These are phyloP conservation scores for Blomia tropicalis DNA, from an alignment of 2,888 invertebrate species.

Conservation along the genomic window DNA sequence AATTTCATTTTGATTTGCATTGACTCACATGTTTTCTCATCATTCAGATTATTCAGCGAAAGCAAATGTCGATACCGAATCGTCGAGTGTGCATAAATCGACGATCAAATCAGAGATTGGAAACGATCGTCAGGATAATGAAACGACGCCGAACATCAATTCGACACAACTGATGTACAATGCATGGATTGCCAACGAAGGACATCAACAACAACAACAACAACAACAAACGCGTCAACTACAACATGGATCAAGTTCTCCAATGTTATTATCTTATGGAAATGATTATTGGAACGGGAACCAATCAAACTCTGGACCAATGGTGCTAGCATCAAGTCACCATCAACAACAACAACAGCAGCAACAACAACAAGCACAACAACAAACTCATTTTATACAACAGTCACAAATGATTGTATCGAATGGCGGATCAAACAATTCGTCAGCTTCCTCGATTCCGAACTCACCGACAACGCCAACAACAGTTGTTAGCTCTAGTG, in stretches of 20 bases:
- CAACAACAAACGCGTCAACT: not conserved
- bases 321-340: not conserved
- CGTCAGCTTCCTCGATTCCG: not conserved
- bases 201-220: not conserved
- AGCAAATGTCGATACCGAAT: too few relatives aligned
- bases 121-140: not conserved
- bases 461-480: conserved; percentile 1
- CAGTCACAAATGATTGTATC: not conserved
- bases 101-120: not conserved
- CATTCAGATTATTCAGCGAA: too few relatives aligned
- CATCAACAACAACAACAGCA: not conserved
- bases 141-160: too few relatives aligned
- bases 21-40: too few relatives aligned
- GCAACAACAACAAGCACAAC: not conserved
- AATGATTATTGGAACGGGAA: not conserved
- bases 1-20: too few relatives aligned
- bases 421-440: not conserved
- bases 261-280: not conserved
- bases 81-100: too few relatives aligned
- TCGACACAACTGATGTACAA: not conserved
- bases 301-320: too few relatives aligned
- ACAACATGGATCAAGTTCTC: not conserved
- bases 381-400: not conserved
- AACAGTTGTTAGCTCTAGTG: not conserved
- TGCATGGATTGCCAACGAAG: not conserved